These are phyloP conservation scores for Sussaba pulchella DNA, from an alignment of 2,888 invertebrate species.

Conservation along the genomic window DNA sequence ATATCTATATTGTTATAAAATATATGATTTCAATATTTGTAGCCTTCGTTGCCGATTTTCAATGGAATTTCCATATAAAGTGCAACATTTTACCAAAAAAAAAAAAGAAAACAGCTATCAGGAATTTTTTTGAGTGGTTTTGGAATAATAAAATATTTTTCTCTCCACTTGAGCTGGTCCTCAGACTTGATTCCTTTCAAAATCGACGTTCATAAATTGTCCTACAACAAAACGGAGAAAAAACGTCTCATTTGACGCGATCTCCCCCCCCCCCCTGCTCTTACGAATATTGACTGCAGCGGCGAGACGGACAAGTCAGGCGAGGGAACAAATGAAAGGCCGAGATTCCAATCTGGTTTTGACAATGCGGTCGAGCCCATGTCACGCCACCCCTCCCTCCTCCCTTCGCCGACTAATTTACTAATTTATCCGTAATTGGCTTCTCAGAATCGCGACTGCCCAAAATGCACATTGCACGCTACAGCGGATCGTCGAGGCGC, in stretches of 20 bases:
- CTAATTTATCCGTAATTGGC: conserved; percentile 77
- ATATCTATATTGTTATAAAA: too few species aligned
- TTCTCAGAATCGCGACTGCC: conserved; percentile 73
- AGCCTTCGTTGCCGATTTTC: too few species aligned
- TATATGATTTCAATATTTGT: too few species aligned
- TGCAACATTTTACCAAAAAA: too few species aligned
- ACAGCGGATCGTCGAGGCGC: background rate
- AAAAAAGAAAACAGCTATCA: too few species aligned
- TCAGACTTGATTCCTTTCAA: too few species aligned
- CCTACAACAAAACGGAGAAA: background rate
- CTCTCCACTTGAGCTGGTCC: too few species aligned
- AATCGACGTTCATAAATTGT: background rate
- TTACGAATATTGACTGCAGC: background rate
- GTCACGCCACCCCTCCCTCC: conserved; percentile 57
- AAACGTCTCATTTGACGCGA: conserved; percentile 13
- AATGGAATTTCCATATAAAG: too few species aligned
- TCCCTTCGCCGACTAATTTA: conserved; percentile 70
- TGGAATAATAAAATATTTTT: too few species aligned
- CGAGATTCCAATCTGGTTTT: conserved; percentile 75
- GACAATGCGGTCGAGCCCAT: conserved; percentile 67
- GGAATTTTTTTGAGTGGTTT: too few species aligned
- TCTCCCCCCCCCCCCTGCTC: background rate
- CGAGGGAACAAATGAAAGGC: conserved; percentile 69
- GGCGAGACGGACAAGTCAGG: conserved; percentile 33
- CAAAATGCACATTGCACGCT: conserved; percentile 69